Conservation (phyloP, 2,113 vertebrate genomes). For the Brachypteracias leptosomus region DNA sequence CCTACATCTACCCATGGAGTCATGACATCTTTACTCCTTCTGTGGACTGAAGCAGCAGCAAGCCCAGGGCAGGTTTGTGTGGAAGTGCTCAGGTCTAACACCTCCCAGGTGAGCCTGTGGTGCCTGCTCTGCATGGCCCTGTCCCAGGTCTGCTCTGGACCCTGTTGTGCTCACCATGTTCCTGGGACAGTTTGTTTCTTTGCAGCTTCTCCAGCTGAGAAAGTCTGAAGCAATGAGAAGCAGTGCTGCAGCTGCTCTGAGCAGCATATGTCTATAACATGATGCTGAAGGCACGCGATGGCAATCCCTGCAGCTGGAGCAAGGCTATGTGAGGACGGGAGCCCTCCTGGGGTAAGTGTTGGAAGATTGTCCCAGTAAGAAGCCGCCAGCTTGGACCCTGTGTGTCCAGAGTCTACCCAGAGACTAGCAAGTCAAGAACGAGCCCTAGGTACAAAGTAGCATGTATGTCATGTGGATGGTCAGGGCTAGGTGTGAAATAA, state of each 20-base stretch:
- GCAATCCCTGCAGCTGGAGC: not conserved
- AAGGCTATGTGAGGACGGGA: not conserved
- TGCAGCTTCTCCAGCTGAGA: not conserved
- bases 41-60: not conserved
- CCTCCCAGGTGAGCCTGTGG: not conserved
- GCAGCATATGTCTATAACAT: not conserved
- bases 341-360: not conserved
- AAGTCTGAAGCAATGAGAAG: not conserved
- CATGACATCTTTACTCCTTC: not conserved
- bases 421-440: not conserved
- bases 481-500: not conserved
- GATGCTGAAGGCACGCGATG: rapidly evolving
- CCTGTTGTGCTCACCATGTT: rapidly evolving
- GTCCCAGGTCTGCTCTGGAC: not conserved
- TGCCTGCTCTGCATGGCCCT: rapidly evolving
- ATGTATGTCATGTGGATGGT: not conserved
- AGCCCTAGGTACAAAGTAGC: not conserved
- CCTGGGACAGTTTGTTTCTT: not conserved
- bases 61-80: not conserved
- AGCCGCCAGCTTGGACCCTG: not conserved
- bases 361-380: not conserved
- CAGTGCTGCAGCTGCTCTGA: not conserved
- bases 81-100: not conserved
- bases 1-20: not conserved
- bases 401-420: not conserved